Conservation (phyloP, 2,797 vertebrate species). For the Propithecus deckenii region DNA sequence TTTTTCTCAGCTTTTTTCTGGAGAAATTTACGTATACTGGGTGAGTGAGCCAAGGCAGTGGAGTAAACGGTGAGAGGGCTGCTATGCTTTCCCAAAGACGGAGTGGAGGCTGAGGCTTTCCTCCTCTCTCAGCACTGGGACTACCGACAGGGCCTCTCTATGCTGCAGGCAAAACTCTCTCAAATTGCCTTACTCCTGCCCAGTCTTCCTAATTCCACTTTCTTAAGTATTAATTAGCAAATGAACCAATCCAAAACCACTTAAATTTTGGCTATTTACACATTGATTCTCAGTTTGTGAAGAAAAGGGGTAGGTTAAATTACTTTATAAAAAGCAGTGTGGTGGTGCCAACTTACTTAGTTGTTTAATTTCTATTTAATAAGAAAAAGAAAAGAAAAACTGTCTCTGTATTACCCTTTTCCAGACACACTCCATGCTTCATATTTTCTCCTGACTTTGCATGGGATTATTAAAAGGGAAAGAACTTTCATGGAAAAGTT, state of each 20-base stretch:
- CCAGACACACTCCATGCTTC: not conserved
- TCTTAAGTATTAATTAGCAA: constrained; percentile 80
- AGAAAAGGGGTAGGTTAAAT: constrained; percentile 65
- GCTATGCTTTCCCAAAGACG: not conserved
- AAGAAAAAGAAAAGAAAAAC: constrained; percentile 3
- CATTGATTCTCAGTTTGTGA: constrained; percentile 34
- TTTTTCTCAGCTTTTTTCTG: not conserved
- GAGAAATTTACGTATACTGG: not conserved
- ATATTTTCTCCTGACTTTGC: not conserved
- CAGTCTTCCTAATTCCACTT: constrained; percentile 43
- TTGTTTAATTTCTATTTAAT: constrained; percentile 55
- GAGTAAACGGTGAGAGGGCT: not conserved
- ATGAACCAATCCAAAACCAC: constrained; percentile 64
- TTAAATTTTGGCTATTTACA: constrained; percentile 68
- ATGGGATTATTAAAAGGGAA: not conserved
- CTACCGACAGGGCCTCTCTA: not conserved
- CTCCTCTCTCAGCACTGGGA: not conserved
- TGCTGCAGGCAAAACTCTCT: constrained; percentile 27
- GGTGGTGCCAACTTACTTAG: constrained; percentile 13
- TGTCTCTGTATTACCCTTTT: not conserved
- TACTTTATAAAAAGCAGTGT: constrained; percentile 36
- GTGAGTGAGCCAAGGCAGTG: not conserved
- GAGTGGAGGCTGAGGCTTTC: not conserved
- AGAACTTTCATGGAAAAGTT: constrained; percentile 75
- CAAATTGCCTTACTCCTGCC: not conserved